These are phyloP conservation scores for Steinernema hermaphroditum DNA, from an alignment of 2,888 invertebrate genomes.

Conservation along the genomic window DNA sequence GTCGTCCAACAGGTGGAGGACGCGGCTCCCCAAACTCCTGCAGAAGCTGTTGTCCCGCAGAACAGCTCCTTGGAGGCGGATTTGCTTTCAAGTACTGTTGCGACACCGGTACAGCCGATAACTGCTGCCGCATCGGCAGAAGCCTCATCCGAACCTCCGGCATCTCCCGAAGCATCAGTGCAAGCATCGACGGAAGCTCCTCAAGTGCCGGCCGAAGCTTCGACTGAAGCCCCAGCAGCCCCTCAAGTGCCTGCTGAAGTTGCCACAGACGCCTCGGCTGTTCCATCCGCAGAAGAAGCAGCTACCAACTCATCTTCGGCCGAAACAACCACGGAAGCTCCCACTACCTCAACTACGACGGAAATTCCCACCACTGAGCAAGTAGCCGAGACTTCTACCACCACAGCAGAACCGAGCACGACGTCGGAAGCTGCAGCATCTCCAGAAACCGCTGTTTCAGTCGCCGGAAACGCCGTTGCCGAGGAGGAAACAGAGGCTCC, in stretches of 20 bases:
- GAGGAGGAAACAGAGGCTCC: neutral
- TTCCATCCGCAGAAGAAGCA: slow-evolving; percentile 31
- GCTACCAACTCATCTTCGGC: slow-evolving; percentile 27
- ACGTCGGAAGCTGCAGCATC: neutral
- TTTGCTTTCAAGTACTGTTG: neutral
- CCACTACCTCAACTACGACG: neutral
- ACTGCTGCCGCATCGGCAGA: neutral
- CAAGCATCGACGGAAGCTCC: neutral
- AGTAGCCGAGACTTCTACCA: neutral
- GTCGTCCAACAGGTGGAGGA: too few species aligned
- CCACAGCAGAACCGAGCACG: neutral
- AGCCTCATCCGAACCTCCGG: too few species aligned
- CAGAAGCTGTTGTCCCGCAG: neutral
- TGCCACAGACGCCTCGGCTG: neutral
- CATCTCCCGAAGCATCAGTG: slow-evolving; percentile 5
- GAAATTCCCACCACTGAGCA: slow-evolving; percentile 1
- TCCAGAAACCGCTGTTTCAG: neutral
- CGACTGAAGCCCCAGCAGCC: neutral
- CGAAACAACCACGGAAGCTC: neutral
- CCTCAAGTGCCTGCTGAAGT: too few species aligned
- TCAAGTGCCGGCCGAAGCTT: neutral
- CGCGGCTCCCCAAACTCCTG: too few species aligned
- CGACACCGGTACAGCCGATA: neutral
- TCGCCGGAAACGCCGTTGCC: neutral
- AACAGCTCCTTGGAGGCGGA: slow-evolving; percentile 1